Base-by-base conservation (phyloP, 2,113 vertebrate species). In the Vicugna pacos region DNA sequence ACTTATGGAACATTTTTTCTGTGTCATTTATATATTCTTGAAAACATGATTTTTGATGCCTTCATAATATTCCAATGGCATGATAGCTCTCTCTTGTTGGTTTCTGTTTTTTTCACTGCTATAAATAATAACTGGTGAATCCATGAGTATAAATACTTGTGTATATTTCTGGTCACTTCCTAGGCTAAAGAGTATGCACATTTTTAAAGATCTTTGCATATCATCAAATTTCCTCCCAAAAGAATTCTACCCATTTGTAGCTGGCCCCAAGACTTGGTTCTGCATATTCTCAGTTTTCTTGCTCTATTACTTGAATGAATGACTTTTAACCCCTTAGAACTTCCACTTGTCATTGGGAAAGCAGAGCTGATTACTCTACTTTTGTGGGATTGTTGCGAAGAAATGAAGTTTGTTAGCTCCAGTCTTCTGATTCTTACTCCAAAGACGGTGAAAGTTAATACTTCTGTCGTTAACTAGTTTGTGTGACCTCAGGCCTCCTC, bases 31-130 rank as follows among this genome's bases (percentile, higher is more conserved):
- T 9, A 24, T 77, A 87, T 46, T 81, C 38, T 77, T 77, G 11
- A 77, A 95, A 89, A 84, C 10, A 64, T 46, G 38, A 60, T 64
- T 88, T 96, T 91, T 91, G 64, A 32, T 67, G 26, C 56, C 32
- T 93, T 58, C 10, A 26, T 60, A 84, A 46, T 91, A 75, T 56
- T 52, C 80, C 26, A 65, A 16, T 79, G 26, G 26, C 50, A 52
- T 56, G 94, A 42, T 52, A 76, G 4, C 38, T 76, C 7, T 69
- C 38, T 91, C 28, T 35, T 95, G 42, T 82, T 90, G 42, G 4
- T 92, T 90, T 89, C 28, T 81, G 1, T 42, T 93, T 95, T 83
- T 83, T 88, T 24, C 16, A 64, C 24, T 69, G 26, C 85, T 91
- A 77, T 82, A 70, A 64, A 70, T 72, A 89, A 32, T 84, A 87